Percentiles rank a stretch among this genome's conserved stretches.
Evolutionary conservation across 2,797 vertebrate genomes (phyloP).

Genomic region (Coregonus sp.): DNA sequence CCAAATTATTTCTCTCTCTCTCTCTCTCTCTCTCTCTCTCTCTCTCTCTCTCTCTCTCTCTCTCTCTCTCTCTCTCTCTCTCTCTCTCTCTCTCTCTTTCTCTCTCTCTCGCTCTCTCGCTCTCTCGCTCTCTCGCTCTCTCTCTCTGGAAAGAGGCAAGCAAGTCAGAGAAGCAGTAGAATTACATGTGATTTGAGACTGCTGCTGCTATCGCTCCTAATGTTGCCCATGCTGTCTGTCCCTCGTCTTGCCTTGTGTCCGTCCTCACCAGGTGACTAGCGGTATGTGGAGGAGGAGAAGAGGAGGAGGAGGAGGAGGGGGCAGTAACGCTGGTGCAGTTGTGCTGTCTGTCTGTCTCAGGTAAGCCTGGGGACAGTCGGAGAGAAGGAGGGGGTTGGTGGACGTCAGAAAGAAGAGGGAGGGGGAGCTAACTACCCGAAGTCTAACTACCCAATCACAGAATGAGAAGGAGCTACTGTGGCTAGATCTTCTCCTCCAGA

Average conservation of each 20-base stretch:
- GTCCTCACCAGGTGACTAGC: constrained; percentile 76
- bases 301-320: constrained; percentile 34
- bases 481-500: constrained; percentile 66
- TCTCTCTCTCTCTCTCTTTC: constrained; percentile 43
- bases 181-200: constrained; percentile 67
- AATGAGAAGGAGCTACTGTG: constrained; percentile 41
- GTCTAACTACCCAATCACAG: constrained; percentile 69
- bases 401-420: constrained; percentile 32
- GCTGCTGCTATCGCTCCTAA: constrained; percentile 36
- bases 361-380: constrained; percentile 74
- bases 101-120: constrained; percentile 50
- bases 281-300: constrained; percentile 26
- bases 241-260: constrained; percentile 50
- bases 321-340: constrained; percentile 70
- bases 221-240: constrained; percentile 68
- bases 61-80: too few species aligned
- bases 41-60: constrained; percentile 40
- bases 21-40: constrained; percentile 30
- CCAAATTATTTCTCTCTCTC: constrained; percentile 59
- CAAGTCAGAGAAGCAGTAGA: constrained; percentile 64
- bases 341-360: constrained; percentile 67
- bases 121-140: constrained; percentile 51
- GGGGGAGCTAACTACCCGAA: constrained; percentile 60
- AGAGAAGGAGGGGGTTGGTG: constrained; percentile 40
- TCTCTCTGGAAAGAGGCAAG: constrained; percentile 65